Base-by-base conservation (phyloP, 2,888 invertebrate species). In the Dusona sp. region DNA sequence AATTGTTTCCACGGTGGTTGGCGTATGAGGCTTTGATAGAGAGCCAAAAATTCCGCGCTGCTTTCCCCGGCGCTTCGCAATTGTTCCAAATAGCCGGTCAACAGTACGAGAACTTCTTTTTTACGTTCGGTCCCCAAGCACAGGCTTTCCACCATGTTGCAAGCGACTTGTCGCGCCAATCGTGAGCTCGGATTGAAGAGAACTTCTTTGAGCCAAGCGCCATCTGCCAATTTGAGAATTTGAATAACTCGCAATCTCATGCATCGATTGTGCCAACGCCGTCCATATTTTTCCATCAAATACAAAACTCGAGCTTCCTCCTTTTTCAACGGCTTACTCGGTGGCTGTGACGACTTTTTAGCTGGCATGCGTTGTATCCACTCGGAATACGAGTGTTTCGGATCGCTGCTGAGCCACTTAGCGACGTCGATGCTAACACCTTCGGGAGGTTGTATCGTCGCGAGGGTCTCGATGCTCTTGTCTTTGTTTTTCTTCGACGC, bases 1-100 rank as follows among this genome's bases (percentile, higher is more conserved):
- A 98, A 99, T 92, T 98, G 98, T 90, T 98, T 98, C 98, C 99
- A 99, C 9, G 98, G 98, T 2, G 97, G 96, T 89, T 98, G 97
- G 33, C 97, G 96, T 4, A 99, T 97, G 72, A 99, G 94, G 88
- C 96, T 97, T 93, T 98, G 97, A 94, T 98, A 99, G 0, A 99
- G 95, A 22, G 96, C 96, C 84, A 99, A 95, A 93, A 98, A 99
- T 94, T 99, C 99, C 7, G 97, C 97, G 87, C 98, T 98, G 79
- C 98, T 98, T 94, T 99, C 99, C 0, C 99, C 99, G 1, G 98
- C 98, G 3, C 96, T 95, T 1, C 98, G 97, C 4, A 99, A 96
- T 92, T 98, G 97, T 61, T 98, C 97, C 86, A 99, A 95, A 94
- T 98, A 99, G 90, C 97, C 96, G 0, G 99, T 99, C 64, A 99